Percentiles rank a stretch among this genome's conserved stretches.
phyloP scores from a whole-genome alignment of 2,113 vertebrate species.

The Sinocyclocheilus anshuiensis region DNA sequence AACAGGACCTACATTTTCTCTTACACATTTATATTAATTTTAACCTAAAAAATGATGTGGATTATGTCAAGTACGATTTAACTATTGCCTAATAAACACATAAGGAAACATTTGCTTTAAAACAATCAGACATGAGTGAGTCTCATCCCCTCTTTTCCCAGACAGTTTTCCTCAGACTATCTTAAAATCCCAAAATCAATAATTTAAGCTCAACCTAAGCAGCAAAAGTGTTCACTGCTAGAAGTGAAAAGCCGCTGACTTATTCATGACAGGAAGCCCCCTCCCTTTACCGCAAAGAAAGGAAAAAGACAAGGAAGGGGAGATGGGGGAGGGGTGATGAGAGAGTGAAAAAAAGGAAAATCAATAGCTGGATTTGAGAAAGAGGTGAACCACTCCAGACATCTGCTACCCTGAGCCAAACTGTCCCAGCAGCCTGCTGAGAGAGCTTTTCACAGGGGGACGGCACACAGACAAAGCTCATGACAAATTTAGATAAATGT shows the following conservation, averaged over 20 bases:
- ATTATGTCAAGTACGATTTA: no score
- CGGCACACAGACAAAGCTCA: not conserved
- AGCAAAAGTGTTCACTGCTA: constrained; percentile 27
- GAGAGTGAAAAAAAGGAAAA: constrained; percentile 1
- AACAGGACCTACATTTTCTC: not conserved
- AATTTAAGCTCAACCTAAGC: constrained; percentile 29
- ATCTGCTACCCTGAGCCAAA: constrained; percentile 41
- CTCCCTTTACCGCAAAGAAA: not conserved
- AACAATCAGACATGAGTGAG: not conserved
- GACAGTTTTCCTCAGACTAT: constrained; percentile 27
- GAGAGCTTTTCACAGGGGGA: constrained; percentile 38
- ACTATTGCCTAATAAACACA: not conserved
- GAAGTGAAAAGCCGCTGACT: constrained; percentile 40
- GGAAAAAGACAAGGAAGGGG: not conserved
- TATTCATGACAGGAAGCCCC: constrained; percentile 49
- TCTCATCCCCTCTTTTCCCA: not conserved
- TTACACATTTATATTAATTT: not conserved
- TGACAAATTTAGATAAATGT: not conserved
- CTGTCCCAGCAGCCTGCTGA: constrained; percentile 44
- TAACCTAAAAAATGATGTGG: not conserved
- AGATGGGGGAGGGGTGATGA: not conserved
- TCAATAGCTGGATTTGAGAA: constrained; percentile 38
- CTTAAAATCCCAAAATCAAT: constrained; percentile 47
- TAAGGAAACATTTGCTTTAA: no score
- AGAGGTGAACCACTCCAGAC: constrained; percentile 37